Percentiles rank a stretch among this genome's conserved stretches.
Conservation (phyloP, 2,797 vertebrate genomes). For the Picus viridis region DNA sequence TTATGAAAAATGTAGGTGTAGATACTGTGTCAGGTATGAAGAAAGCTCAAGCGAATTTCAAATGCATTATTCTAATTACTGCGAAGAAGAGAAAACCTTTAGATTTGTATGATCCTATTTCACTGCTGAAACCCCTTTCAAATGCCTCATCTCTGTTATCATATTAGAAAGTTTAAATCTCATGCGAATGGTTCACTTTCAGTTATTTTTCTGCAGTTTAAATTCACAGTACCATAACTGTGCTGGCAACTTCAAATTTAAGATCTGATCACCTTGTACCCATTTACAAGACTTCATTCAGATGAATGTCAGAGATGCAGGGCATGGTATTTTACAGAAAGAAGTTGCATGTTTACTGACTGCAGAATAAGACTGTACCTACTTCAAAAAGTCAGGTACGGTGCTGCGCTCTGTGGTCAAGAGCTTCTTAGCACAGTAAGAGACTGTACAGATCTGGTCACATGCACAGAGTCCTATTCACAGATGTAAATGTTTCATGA, state of each 20-base stretch:
- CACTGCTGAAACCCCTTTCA: not conserved
- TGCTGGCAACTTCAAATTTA: not conserved
- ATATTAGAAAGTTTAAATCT: not conserved
- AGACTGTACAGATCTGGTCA: not conserved
- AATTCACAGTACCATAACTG: not conserved
- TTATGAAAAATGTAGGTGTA: not conserved
- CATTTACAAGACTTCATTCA: not conserved
- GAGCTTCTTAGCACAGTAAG: not conserved
- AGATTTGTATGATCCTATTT: not conserved
- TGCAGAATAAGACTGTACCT: not conserved
- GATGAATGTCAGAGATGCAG: not conserved
- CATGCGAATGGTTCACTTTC: not conserved
- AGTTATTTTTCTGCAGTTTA: not conserved
- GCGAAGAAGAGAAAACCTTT: not conserved
- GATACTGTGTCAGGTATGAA: not conserved
- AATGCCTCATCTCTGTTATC: not conserved
- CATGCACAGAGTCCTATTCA: not conserved
- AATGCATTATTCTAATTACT: not conserved
- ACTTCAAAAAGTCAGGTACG: not conserved
- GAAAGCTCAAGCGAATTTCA: not conserved
- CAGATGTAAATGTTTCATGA: not conserved
- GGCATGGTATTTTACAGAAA: not conserved
- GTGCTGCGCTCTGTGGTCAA: not conserved
- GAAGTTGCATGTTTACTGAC: not conserved
- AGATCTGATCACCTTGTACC: not conserved